phyloP scores from a whole-genome alignment of 2,797 vertebrate species.

The Coreius guichenoti region DNA sequence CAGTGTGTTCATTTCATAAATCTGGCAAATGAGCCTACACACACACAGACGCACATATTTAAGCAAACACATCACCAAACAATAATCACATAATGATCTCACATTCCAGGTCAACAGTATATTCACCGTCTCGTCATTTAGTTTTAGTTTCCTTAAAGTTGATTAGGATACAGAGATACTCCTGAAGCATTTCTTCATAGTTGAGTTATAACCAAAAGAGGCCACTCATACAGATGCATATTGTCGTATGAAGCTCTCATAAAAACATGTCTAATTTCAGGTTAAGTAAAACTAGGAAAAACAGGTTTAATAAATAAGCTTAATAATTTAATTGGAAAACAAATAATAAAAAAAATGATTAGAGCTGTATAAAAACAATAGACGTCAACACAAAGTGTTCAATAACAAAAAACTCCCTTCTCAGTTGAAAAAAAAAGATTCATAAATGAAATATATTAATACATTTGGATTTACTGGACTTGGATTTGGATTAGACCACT shows the following conservation, averaged over 20 bases:
- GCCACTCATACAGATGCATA: no score
- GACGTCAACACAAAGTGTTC: background rate
- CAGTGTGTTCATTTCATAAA: constrained; percentile 44
- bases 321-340: background rate
- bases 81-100: constrained; percentile 34
- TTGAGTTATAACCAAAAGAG: background rate
- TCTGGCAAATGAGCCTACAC: constrained; percentile 25
- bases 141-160: background rate
- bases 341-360: background rate
- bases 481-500: no score
- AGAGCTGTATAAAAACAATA: background rate
- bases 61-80: constrained; percentile 13
- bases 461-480: no score
- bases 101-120: constrained; percentile 24
- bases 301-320: background rate
- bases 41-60: background rate
- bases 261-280: background rate
- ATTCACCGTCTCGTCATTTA: background rate
- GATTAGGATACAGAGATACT: background rate
- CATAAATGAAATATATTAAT: background rate
- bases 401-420: background rate
- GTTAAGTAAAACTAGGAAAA: background rate
- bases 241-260: background rate
- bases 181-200: background rate
- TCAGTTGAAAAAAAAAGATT: background rate